Evolutionary conservation across 2,113 vertebrate genomes (phyloP).

Genomic region (Cavia aperea): DNA sequence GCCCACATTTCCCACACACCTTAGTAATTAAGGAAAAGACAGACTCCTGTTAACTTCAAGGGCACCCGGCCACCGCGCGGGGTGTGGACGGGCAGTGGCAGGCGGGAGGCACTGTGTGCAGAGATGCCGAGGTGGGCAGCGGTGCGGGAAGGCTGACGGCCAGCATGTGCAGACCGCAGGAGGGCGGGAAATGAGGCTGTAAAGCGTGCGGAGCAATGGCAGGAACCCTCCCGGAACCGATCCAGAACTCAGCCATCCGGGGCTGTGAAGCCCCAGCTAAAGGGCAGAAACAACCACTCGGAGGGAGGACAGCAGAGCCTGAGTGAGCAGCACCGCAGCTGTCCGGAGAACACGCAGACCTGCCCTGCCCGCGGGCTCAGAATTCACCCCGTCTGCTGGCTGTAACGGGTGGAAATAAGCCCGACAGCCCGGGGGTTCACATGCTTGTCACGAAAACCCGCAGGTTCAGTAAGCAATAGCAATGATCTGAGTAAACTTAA

Average conservation of each 20-base stretch:
- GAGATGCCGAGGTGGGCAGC: not conserved
- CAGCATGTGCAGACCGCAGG: fast-evolving
- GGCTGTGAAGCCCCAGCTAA: fast-evolving
- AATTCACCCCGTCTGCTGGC: fast-evolving
- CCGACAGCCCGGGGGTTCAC: fast-evolving
- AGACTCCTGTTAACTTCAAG: too few relatives aligned
- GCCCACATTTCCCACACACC: fast-evolving
- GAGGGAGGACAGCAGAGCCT: fast-evolving
- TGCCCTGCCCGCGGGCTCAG: fast-evolving
- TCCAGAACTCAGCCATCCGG: fast-evolving
- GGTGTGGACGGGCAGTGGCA: fast-evolving
- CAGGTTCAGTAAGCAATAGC: not conserved
- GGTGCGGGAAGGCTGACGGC: not conserved
- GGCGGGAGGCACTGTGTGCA: not conserved
- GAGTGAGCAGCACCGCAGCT: too few relatives aligned
- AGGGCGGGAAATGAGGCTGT: not conserved
- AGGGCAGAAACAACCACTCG: fast-evolving
- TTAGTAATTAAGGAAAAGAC: not conserved
- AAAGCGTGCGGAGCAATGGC: fast-evolving
- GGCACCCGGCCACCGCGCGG: not conserved
- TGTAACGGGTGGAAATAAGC: too few relatives aligned
- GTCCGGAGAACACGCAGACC: fast-evolving
- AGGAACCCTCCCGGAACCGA: fast-evolving
- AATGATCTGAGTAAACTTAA: not conserved
- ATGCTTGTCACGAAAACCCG: not conserved